Percentiles rank a stretch among this genome's conserved stretches.
Conservation (phyloP, 2,888 invertebrate genomes). For the Creontiades dilutus region DNA sequence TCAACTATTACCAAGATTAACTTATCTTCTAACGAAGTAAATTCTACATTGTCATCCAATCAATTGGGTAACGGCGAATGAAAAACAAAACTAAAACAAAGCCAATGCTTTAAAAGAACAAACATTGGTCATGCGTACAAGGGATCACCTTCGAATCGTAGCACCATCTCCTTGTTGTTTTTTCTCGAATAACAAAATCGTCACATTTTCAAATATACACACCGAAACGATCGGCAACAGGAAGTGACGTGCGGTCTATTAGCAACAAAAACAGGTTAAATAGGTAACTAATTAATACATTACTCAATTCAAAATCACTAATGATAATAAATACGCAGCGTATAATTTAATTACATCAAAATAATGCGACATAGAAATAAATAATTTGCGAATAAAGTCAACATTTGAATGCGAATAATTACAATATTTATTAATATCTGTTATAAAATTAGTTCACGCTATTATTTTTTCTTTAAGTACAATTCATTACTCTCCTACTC, state of each 20-base stretch:
- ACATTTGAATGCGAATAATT: constrained; percentile 40
- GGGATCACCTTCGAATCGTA: constrained; percentile 5
- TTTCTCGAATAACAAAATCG: constrained; percentile 1
- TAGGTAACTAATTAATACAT: constrained; percentile 28
- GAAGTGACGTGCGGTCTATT: constrained; percentile 30
- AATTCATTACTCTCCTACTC: constrained; percentile 55
- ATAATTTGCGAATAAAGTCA: constrained; percentile 25
- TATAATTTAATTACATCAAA: neutral
- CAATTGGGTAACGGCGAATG: neutral
- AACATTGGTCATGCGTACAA: neutral
- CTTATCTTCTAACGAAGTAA: neutral
- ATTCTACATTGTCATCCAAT: neutral
- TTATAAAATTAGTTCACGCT: constrained; percentile 70
- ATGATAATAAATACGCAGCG: constrained; percentile 9
- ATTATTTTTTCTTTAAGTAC: constrained; percentile 43
- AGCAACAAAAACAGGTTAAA: constrained; percentile 3
- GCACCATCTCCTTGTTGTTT: constrained; percentile 43
- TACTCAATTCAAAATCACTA: neutral
- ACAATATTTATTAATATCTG: constrained; percentile 30
- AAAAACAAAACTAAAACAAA: neutral
- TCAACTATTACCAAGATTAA: neutral
- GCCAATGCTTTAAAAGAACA: neutral
- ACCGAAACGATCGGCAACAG: constrained; percentile 20
- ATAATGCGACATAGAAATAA: constrained; percentile 29
- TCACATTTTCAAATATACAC: neutral